Percentiles rank a stretch among this genome's conserved stretches.
Evolutionary conservation across 2,113 vertebrate species (phyloP).

Genomic region (Myiozetetes cayanensis): DNA sequence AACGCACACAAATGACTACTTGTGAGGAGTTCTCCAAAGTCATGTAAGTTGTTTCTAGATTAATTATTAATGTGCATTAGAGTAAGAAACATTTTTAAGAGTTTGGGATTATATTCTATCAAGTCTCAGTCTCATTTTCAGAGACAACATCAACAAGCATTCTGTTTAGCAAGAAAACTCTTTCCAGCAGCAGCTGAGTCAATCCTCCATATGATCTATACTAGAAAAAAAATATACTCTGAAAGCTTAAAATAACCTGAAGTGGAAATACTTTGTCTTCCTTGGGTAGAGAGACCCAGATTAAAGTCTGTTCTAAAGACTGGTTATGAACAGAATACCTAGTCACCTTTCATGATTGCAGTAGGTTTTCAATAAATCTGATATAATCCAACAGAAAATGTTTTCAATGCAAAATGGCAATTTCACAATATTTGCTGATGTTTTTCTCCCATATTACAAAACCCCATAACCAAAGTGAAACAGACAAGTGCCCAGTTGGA

Average conservation of each 20-base stretch:
- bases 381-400: background rate
- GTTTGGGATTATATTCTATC: background rate
- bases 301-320: background rate
- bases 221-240: background rate
- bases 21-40: background rate
- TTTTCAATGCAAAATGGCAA: background rate
- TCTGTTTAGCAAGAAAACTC: background rate
- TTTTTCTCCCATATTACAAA: background rate
- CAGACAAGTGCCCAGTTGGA: background rate
- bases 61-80: background rate
- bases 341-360: background rate
- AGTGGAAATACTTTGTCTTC: slow-evolving; percentile 4
- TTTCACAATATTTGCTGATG: background rate
- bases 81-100: background rate
- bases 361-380: background rate
- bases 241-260: slow-evolving; percentile 13
- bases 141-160: background rate
- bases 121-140: background rate
- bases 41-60: background rate
- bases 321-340: background rate
- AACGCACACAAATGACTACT: background rate
- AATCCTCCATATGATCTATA: slow-evolving; percentile 12
- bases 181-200: slow-evolving; percentile 14
- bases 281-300: background rate
- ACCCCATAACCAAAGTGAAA: background rate